phyloP scores from a whole-genome alignment of 1,140 invertebrate genomes.

The Danaus plexippus region DNA sequence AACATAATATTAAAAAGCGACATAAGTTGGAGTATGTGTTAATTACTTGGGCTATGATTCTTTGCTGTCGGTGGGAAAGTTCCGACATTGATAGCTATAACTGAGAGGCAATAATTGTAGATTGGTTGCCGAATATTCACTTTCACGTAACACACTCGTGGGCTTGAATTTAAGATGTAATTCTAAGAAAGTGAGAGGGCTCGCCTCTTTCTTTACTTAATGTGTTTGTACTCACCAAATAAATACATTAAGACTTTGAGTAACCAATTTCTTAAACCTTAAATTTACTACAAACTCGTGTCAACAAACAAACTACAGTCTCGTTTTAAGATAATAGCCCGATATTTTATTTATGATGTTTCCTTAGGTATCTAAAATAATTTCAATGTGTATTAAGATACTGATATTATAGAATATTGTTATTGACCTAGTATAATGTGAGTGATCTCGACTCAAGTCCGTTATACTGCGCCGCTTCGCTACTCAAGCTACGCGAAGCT shows the following conservation, averaged over 20 bases:
- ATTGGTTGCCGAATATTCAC: slow-evolving; percentile 41
- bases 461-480: slow-evolving; percentile 13
- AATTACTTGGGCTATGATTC: too few relatives aligned
- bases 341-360: too few relatives aligned
- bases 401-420: slow-evolving; percentile 9
- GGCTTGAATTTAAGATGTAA: slow-evolving; percentile 38
- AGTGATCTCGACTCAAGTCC: slow-evolving; percentile 22
- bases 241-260: too few relatives aligned
- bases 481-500: slow-evolving; percentile 14
- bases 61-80: slow-evolving; percentile 29
- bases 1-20: too few relatives aligned
- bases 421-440: slow-evolving; percentile 28
- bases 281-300: too few relatives aligned
- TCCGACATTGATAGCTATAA: slow-evolving; percentile 35
- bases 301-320: too few relatives aligned
- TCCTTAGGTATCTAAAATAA: too few relatives aligned
- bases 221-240: slow-evolving; percentile 31
- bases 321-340: too few relatives aligned
- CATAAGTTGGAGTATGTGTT: too few relatives aligned
- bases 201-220: slow-evolving; percentile 55
- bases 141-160: slow-evolving; percentile 50
- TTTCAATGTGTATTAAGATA: not conserved
- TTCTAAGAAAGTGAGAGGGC: slow-evolving; percentile 58
- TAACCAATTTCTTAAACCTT: too few relatives aligned
- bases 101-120: slow-evolving; percentile 37